Evolutionary conservation across 2,888 invertebrate species (phyloP).

Genomic region (Linnaemya vulpina): DNA sequence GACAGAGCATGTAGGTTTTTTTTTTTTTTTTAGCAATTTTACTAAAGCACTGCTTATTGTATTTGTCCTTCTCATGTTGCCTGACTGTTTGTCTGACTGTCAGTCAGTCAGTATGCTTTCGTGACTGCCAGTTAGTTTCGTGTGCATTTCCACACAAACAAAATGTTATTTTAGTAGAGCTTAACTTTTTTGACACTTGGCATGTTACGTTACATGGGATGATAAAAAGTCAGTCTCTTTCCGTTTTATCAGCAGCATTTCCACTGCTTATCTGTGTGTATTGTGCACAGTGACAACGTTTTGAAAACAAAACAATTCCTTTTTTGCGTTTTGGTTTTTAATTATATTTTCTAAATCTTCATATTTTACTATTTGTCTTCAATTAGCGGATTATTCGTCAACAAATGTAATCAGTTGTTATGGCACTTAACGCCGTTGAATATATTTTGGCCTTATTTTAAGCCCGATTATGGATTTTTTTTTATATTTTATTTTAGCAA

Average conservation of each 20-base stretch:
- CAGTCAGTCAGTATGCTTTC: conserved; percentile 2
- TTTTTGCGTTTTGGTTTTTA: conserved; percentile 7
- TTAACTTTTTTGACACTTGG: conserved; percentile 68
- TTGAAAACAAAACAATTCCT: background rate
- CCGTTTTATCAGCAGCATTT: background rate
- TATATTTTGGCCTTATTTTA: background rate
- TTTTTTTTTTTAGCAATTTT: conserved; percentile 9
- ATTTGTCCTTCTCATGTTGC: conserved; percentile 37
- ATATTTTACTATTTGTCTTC: conserved; percentile 28
- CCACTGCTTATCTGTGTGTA: background rate
- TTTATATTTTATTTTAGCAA: conserved; percentile 4
- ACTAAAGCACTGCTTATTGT: conserved; percentile 5
- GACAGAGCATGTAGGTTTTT: background rate
- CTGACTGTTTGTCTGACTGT: too few species aligned
- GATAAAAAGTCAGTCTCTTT: conserved; percentile 16
- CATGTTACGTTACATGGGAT: conserved; percentile 51
- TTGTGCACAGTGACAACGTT: conserved; percentile 53
- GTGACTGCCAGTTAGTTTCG: background rate
- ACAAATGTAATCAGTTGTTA: conserved; percentile 21
- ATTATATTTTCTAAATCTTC: conserved; percentile 12
- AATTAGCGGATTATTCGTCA: conserved; percentile 54
- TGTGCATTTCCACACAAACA: conserved; percentile 42
- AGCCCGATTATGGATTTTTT: conserved; percentile 38
- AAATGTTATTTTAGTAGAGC: conserved; percentile 61
- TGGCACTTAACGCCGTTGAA: background rate